phyloP scores from a whole-genome alignment of 2,797 vertebrate species.

The Dipus sagitta region DNA sequence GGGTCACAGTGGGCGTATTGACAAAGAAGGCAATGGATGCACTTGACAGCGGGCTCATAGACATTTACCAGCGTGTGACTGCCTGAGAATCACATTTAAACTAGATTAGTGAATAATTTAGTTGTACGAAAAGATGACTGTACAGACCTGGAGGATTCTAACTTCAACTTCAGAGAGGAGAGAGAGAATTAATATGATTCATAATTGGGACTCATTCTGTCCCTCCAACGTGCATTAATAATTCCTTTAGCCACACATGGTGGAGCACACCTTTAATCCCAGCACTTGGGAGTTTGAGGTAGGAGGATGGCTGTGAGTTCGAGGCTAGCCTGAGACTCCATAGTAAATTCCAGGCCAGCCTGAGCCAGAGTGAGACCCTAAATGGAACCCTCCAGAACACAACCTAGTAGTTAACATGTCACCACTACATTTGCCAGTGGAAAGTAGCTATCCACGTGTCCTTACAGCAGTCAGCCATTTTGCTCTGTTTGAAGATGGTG shows the following conservation, averaged over 20 bases:
- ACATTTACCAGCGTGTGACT: neutral
- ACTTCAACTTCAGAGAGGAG: neutral
- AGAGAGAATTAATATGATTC: neutral
- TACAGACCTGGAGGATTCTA: neutral
- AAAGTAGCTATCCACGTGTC: neutral
- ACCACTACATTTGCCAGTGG: neutral
- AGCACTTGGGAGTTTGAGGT: too few species aligned
- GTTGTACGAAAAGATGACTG: neutral
- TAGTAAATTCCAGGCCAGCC: too few species aligned
- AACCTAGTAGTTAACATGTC: neutral
- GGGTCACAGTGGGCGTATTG: rapidly evolving
- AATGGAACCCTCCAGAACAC: too few species aligned
- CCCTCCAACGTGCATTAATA: neutral
- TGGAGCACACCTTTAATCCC: too few species aligned
- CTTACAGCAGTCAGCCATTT: neutral
- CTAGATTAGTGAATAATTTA: neutral
- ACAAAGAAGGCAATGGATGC: neutral
- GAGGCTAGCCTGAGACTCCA: too few species aligned
- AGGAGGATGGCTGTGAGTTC: too few species aligned
- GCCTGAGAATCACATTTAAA: neutral
- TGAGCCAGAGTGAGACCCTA: too few species aligned
- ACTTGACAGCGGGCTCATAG: neutral
- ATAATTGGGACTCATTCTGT: neutral
- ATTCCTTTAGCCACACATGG: neutral
- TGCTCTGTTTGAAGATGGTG: neutral